Evolutionary conservation across 2,113 vertebrate species (phyloP).

Genomic region (Chaetops frenatus): DNA sequence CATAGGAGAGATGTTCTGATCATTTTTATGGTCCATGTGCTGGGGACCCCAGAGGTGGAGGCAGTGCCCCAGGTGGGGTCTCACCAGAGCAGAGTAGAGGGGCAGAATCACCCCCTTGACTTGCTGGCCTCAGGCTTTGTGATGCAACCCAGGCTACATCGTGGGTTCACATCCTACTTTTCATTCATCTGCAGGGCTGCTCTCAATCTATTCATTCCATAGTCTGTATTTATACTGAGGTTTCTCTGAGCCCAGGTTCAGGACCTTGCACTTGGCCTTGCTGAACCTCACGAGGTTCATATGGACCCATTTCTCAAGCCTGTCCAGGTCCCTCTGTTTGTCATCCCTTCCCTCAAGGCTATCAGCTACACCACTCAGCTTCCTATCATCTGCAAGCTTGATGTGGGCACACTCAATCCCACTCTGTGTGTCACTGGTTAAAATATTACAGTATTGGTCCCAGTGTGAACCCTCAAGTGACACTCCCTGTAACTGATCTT

Average conservation of each 20-base stretch:
- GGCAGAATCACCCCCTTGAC: not conserved
- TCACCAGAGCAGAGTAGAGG: not conserved
- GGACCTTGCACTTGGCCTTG: not conserved
- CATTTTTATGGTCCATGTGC: not conserved
- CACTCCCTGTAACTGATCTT: not conserved
- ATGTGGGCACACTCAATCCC: not conserved
- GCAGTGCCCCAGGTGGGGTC: not conserved
- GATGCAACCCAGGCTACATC: not conserved
- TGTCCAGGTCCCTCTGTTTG: not conserved
- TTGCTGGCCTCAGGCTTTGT: not conserved
- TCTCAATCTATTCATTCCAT: not conserved
- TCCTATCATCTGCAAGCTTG: not conserved
- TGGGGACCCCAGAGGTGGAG: not conserved
- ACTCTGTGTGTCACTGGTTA: not conserved
- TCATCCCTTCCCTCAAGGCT: not conserved
- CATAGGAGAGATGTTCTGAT: not conserved
- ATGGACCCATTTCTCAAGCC: not conserved
- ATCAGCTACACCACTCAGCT: not conserved
- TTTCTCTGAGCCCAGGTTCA: not conserved
- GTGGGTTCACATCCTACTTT: fast-evolving
- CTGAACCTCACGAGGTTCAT: not conserved
- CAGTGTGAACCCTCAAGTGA: not conserved
- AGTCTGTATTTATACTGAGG: not conserved
- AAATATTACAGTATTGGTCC: not conserved
- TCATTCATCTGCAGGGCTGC: not conserved